Evolutionary conservation across 2,113 vertebrate species (phyloP), one percentile per base, ranked within the genome.

Genomic region (Numenius arquata): DNA sequence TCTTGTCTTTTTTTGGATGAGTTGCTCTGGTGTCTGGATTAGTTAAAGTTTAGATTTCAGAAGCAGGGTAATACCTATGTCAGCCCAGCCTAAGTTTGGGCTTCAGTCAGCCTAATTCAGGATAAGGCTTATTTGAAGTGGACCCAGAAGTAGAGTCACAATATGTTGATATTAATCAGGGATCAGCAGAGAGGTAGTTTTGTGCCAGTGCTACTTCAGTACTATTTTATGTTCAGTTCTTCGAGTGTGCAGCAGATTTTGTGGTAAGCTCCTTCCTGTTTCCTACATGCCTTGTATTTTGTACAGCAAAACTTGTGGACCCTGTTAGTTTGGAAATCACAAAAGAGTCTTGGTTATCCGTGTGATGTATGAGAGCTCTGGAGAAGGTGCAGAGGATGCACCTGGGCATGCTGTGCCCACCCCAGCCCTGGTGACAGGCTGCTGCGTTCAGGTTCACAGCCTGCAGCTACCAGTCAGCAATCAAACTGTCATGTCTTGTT

Each of bases 71-170:
- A 78, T 75, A 55, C 56, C 40, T 68, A 0, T 5, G 18, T 75
- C 62, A 91, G 77, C 19, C 48, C 62, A 91, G 77, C 19, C 48
- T 38, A 26, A 91, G 50, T 86, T 52, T 81, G 80, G 55, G 65
- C 56, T 93, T 84, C 86, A 78, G 89, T 77, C 91, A 95, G 52
- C 40, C 87, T 89, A 74, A 74, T 89, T 96, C 68, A 94, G 76
- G 59, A 50, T 95, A 71, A 89, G 43, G 32, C 47, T 92, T 95
- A 55, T 53, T 67, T 27, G 16, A 36, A 71, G 76, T 20, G 30
- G 50, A 52, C 61, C 21, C 32, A 50, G 38, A 47, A 68, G 43
- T 0, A 79, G 81, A 80, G 74, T 30, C 29, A 48, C 0, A 0
- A 3, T 48, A 19, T 32, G 17, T 20, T 91, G 71, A 34, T 91